phyloP scores from a whole-genome alignment of 2,797 vertebrate genomes.

The Hybognathus amarus region DNA sequence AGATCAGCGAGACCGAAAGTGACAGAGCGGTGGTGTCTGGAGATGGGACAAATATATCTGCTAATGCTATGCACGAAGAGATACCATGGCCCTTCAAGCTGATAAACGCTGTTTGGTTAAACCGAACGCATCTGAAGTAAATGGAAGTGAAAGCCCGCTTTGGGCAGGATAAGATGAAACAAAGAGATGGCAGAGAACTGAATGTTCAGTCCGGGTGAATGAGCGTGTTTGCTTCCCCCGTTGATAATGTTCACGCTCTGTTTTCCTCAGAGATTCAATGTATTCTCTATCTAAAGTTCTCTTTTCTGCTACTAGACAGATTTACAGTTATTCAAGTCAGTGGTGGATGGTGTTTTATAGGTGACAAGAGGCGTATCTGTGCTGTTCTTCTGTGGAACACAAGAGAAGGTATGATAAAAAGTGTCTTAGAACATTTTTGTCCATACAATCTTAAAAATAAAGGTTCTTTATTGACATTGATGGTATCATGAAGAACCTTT shows the following conservation, averaged over 20 bases:
- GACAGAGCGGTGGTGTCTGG: slow-evolving; percentile 24
- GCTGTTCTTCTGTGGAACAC: background rate
- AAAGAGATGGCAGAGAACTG: slow-evolving; percentile 17
- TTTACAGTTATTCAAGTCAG: background rate
- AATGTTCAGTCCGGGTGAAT: background rate
- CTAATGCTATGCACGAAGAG: slow-evolving; percentile 26
- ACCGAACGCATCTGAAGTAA: slow-evolving; percentile 24
- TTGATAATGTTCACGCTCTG: slow-evolving; percentile 8
- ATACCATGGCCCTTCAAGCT: slow-evolving; percentile 1
- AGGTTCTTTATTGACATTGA: background rate
- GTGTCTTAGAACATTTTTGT: background rate
- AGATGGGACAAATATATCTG: slow-evolving; percentile 37
- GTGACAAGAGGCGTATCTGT: too few species aligned
- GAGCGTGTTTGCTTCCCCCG: background rate
- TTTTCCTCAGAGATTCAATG: background rate
- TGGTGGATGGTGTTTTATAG: background rate
- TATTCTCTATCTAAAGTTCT: background rate
- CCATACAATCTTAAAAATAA: background rate
- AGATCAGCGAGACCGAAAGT: slow-evolving; percentile 1
- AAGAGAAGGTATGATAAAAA: background rate
- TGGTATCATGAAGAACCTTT: background rate
- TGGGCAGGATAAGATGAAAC: slow-evolving; percentile 26
- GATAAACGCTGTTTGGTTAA: slow-evolving; percentile 37
- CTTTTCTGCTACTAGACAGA: background rate
- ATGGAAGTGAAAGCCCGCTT: slow-evolving; percentile 16